A percentile compares a stretch with the other conserved stretches of the same genome.
phyloP scores from a whole-genome alignment of 2,113 vertebrate species.

The Cinclus cinclus region DNA sequence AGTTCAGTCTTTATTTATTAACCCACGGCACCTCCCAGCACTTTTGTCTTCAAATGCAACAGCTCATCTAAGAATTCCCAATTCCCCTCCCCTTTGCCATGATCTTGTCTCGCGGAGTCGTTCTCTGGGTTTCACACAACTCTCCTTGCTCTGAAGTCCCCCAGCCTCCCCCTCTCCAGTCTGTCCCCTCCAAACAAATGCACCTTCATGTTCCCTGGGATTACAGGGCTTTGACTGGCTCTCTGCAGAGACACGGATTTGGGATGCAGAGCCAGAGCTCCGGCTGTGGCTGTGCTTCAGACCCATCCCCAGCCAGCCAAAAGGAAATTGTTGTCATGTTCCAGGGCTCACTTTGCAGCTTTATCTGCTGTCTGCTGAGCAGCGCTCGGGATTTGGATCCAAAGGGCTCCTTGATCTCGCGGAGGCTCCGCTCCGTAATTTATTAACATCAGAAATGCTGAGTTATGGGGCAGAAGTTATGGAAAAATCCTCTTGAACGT shows the following conservation, averaged over 20 bases:
- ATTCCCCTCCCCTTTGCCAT: not conserved
- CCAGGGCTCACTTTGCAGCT: slow-evolving; percentile 50
- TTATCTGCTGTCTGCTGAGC: slow-evolving; percentile 29
- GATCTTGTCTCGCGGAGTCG: fast-evolving
- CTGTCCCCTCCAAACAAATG: not conserved
- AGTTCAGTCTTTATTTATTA: not conserved
- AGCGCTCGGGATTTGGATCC: not conserved
- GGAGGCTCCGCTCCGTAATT: slow-evolving; percentile 29
- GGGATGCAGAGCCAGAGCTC: not conserved
- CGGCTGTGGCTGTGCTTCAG: not conserved
- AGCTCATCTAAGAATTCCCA: not conserved
- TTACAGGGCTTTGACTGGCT: not conserved
- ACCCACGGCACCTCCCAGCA: not conserved
- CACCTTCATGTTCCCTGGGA: not conserved
- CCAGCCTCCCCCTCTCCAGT: not conserved
- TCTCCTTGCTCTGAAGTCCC: not conserved
- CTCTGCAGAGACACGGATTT: not conserved
- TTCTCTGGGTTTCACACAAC: not conserved
- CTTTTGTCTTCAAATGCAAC: not conserved
- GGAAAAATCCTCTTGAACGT: slow-evolving; percentile 40
- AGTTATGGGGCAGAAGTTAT: slow-evolving; percentile 52
- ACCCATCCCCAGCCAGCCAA: slow-evolving; percentile 22
- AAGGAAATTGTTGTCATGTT: slow-evolving; percentile 58
- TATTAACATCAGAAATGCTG: slow-evolving; percentile 54
- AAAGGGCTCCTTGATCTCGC: slow-evolving; percentile 45